A percentile compares a stretch with the other conserved stretches of the same genome.
These are phyloP conservation scores for Excalfactoria chinensis DNA, from an alignment of 2,113 vertebrate species.

Conservation along the genomic window DNA sequence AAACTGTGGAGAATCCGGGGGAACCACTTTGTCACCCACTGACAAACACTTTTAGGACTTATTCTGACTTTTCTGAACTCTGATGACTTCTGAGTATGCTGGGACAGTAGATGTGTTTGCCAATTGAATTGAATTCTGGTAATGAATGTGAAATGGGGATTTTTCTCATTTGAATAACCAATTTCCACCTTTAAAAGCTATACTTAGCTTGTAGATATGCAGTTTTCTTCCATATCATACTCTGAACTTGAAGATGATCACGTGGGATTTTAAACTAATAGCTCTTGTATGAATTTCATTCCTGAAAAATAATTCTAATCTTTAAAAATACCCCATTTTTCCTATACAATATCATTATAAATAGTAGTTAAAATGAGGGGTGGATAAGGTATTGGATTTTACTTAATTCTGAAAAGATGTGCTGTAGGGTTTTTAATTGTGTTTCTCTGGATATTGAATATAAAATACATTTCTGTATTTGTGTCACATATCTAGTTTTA, in stretches of 20 bases:
- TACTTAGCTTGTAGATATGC: not conserved
- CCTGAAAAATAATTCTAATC: not conserved
- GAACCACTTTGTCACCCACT: not conserved
- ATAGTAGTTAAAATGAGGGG: not conserved
- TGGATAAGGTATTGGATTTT: not conserved
- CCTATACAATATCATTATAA: not conserved
- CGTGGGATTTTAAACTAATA: not conserved
- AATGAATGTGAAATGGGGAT: not conserved
- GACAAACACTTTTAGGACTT: not conserved
- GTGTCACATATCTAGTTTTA: not conserved
- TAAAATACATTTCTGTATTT: not conserved
- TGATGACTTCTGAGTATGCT: not conserved
- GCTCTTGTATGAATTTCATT: not conserved
- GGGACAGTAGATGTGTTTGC: not conserved
- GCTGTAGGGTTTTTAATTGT: not conserved
- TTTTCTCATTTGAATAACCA: not conserved
- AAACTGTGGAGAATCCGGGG: not conserved
- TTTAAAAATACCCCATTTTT: not conserved
- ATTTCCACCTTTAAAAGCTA: not conserved
- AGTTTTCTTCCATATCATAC: not conserved
- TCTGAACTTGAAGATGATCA: not conserved
- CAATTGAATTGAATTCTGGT: not conserved
- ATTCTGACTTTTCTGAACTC: not conserved
- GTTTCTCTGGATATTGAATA: not conserved
- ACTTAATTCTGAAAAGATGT: not conserved